phyloP scores from a whole-genome alignment of 2,888 invertebrate species.

The Lasioglossum pauxillum region DNA sequence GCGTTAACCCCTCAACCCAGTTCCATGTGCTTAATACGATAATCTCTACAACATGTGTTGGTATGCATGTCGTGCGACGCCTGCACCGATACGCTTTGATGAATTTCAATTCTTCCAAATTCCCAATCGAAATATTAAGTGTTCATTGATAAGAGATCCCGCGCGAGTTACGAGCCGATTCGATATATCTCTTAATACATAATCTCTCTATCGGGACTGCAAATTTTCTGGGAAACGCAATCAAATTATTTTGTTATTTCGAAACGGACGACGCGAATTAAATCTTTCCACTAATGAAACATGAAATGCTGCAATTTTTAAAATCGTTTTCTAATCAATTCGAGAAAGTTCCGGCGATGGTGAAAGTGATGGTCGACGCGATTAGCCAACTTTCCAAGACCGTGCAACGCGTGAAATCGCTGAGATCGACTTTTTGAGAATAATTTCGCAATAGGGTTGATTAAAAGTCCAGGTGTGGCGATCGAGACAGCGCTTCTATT shows the following conservation, averaged over 20 bases:
- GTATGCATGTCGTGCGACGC: constrained; percentile 8
- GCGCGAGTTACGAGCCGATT: neutral
- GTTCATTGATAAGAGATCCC: no score
- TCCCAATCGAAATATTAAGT: neutral
- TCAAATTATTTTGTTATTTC: neutral
- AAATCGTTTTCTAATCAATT: no score
- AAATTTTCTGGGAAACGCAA: neutral
- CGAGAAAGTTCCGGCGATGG: neutral
- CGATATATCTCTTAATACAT: neutral
- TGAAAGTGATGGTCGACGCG: neutral
- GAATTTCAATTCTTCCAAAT: neutral
- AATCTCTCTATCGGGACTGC: neutral
- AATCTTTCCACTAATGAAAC: neutral
- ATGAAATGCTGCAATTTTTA: no score
- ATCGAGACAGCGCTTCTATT: neutral
- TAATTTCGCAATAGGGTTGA: neutral
- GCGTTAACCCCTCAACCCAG: constrained; percentile 52
- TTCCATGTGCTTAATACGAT: constrained; percentile 49
- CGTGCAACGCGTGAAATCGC: neutral
- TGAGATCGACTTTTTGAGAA: no score
- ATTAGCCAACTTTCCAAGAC: neutral
- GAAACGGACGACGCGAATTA: no score
- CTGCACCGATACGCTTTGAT: constrained; percentile 15
- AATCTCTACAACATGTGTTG: constrained; percentile 41
- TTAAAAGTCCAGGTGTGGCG: neutral